Conservation (phyloP, 2,888 invertebrate genomes). For the Heteromurus nitidus region DNA sequence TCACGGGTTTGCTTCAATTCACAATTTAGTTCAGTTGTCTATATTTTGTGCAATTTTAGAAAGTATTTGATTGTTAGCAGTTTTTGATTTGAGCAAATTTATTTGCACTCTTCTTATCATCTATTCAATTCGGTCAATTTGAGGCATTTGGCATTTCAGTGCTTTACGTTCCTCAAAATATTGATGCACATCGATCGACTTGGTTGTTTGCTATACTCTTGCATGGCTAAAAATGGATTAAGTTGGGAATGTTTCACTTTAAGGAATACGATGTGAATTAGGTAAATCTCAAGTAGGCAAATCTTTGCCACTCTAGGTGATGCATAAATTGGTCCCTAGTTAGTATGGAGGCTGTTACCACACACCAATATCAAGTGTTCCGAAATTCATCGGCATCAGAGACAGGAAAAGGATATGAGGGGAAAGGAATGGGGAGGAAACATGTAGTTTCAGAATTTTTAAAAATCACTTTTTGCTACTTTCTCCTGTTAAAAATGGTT, state of each 20-base stretch:
- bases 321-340: not conserved
- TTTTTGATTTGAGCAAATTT: too few relatives aligned
- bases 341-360: slow-evolving; percentile 1
- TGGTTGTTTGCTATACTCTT: too few relatives aligned
- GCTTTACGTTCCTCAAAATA: too few relatives aligned
- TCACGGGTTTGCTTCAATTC: not conserved
- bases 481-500: not conserved
- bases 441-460: not conserved
- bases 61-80: too few relatives aligned
- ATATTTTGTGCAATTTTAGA: too few relatives aligned
- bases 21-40: too few relatives aligned
- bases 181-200: too few relatives aligned
- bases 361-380: slow-evolving; percentile 58
- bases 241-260: slow-evolving; percentile 20
- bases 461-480: slow-evolving; percentile 2
- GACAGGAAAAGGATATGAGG: slow-evolving; percentile 47
- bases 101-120: too few relatives aligned
- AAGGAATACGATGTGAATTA: slow-evolving; percentile 21
- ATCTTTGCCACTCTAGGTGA: not conserved
- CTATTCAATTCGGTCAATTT: too few relatives aligned
- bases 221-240: too few relatives aligned
- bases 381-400: slow-evolving; percentile 66
- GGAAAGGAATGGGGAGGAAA: slow-evolving; percentile 13
- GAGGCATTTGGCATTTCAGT: too few relatives aligned
- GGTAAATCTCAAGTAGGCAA: not conserved